Base-by-base conservation (phyloP, 1,140 invertebrate genomes). In the Zaprionus ornatus region DNA sequence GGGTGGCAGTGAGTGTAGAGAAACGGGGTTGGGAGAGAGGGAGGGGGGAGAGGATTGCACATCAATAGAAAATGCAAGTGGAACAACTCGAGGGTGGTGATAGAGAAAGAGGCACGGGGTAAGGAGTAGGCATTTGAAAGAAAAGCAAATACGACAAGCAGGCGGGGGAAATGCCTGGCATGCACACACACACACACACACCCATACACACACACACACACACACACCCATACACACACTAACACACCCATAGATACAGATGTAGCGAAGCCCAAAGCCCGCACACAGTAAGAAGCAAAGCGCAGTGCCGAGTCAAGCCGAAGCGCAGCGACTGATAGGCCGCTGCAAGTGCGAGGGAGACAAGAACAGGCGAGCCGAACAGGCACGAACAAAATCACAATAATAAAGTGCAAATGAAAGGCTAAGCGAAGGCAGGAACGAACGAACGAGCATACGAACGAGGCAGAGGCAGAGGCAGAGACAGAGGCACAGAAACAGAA, bases 341-440 rank as follows among this genome's bases (percentile, higher is more conserved):
- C 29, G 3, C 0, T 37, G 61, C 59, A 32, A 48, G 21, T 54
- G 52, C 29, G 29, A 52, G 25, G 17, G 52, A 68, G 61, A 40
- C 35, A 59, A 40, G 52, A 71, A 37, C 15, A 32, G 48, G 48
- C 13, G 35, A 13, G 59, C 13, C 48, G 15, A 74, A 13, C 35
- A 50, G 27, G 65, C 54, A 40, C 56, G 48, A 68, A 42, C 54
- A 59, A 72, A 62, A 77, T 77, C 73, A 84, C 77, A 87, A 86
- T 87, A 87, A 83, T 76, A 86, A 72, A 55, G 83, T 87, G 80
- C 79, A 90, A 80, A 84, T 79, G 75, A 79, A 87, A 79, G 84
- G 78, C 80, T 77, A 55, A 69, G 60, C 66, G 23, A 50, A 10
- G 19, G 45, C 45, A 19, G 19, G 19, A 23, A 50, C 45, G 45